Evolutionary conservation across 2,888 invertebrate species (phyloP), one percentile per base, ranked within the genome.

Genomic region (Campoplex capitator): DNA sequence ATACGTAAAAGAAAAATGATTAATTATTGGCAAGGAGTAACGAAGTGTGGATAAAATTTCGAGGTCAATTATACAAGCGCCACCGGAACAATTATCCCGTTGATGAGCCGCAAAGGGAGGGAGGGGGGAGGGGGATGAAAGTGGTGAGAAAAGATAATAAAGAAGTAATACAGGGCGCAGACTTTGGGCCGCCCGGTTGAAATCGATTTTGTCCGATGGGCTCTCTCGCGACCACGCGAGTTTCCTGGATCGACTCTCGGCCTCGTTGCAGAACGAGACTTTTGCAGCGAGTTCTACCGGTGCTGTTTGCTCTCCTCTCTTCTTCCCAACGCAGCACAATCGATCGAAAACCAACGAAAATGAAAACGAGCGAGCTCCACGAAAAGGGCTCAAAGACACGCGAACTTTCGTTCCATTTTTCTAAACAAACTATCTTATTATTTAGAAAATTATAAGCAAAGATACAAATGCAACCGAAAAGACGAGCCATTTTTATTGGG

Each of bases 201-300:
- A 48, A 84, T 84, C 80, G 84, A 84, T 84, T 84, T 84, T 67
- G 75, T 38, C 84, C 84, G 68, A 74, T 79, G 78, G n/a, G 35
- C 74, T 48, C 62, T 32, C 62, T 35, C 56, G 62, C 51, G 68
- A 73, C 74, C 79, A 62, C 58, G 74, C 58, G 74, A 79, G 75
- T 70, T 78, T 84, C 78, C 74, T 74, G 81, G 81, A 81, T 81
- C 81, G 56, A 56, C 71, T 56, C 68, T 73, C 74, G 74, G 84
- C 79, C 84, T 74, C 84, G 13, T 67, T 79, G 65, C n/a, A 38
- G 51, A 65, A 56, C 68, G 38, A 73, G 51, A 78, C 79, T 84
- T 68, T 84, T 51, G 71, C 58, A 62, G 16, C 70, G 71, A 75
- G 67, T 54, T 48, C n/a, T 68, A 68, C 51, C 54, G 13, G n/a